phyloP scores from a whole-genome alignment of 92 coral and sea anemone genomes.

The Porites evermanni region DNA sequence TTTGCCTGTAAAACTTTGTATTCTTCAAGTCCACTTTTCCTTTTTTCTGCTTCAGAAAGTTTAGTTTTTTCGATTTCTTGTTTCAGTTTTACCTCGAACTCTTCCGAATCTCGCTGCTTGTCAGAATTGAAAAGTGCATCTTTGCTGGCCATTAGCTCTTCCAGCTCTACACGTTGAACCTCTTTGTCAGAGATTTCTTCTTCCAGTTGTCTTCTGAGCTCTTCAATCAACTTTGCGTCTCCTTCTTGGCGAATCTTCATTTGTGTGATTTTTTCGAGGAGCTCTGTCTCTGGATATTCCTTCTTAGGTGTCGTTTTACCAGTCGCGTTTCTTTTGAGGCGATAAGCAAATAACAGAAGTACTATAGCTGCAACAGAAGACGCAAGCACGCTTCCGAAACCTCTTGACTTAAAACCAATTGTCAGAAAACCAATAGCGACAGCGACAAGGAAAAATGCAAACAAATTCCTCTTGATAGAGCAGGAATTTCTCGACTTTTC shows the following conservation, averaged over 20 bases:
- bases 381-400: not conserved
- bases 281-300: constrained; percentile 1
- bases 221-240: constrained; percentile 69
- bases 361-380: not conserved
- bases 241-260: constrained; percentile 68
- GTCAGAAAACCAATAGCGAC: not conserved
- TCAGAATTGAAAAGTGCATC: constrained; percentile 37
- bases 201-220: constrained; percentile 67
- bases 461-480: not conserved
- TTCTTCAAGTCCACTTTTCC: constrained; percentile 63
- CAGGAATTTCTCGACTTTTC: not conserved
- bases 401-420: not conserved
- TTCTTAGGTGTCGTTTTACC: constrained; percentile 2
- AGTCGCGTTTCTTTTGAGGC: not conserved
- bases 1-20: constrained; percentile 74
- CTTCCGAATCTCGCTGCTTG: constrained; percentile 57
- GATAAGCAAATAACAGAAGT: not conserved
- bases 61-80: constrained; percentile 71
- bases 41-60: constrained; percentile 70
- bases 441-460: not conserved
- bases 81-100: constrained; percentile 58
- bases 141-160: constrained; percentile 58
- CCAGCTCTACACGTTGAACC: constrained; percentile 39
- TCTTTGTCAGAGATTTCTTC: constrained; percentile 75
- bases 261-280: constrained; percentile 55